Conservation (phyloP, 2,888 invertebrate species). For the Pseudococcus jackbeardsleyi region DNA sequence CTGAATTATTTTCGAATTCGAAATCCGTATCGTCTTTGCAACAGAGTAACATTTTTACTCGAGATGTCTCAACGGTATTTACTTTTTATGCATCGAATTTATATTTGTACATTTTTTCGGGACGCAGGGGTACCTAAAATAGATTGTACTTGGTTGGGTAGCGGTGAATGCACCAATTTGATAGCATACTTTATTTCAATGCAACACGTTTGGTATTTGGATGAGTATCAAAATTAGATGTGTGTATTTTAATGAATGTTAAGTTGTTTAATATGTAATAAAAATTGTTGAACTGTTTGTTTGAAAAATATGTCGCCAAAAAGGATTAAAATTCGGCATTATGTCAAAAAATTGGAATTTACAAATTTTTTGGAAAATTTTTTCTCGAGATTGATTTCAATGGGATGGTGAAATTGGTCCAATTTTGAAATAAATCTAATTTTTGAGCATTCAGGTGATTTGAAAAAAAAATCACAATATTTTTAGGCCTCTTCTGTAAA, state of each 20-base stretch:
- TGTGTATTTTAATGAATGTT: neutral
- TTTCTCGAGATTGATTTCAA: neutral
- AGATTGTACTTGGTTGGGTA: neutral
- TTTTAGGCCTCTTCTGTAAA: neutral
- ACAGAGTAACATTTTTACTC: neutral
- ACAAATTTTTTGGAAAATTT: neutral
- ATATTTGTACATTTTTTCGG: conserved; percentile 17
- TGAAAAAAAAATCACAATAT: no score
- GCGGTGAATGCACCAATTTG: conserved; percentile 4
- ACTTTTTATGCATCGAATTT: conserved; percentile 31
- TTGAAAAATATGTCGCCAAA: neutral
- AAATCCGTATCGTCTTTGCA: neutral
- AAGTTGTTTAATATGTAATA: neutral
- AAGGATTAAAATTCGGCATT: neutral
- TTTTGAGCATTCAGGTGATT: no score
- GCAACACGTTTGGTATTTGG: neutral
- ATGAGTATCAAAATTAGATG: neutral
- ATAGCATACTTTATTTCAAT: neutral
- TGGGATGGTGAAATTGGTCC: no score
- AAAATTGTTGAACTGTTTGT: neutral
- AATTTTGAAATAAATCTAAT: no score
- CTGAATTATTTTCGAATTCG: neutral
- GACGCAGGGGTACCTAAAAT: conserved; percentile 1
- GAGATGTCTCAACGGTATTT: neutral
- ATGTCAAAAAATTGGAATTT: neutral